These are phyloP conservation scores for Tadarida brasiliensis DNA, from an alignment of 2,797 vertebrate genomes.

Conservation along the genomic window DNA sequence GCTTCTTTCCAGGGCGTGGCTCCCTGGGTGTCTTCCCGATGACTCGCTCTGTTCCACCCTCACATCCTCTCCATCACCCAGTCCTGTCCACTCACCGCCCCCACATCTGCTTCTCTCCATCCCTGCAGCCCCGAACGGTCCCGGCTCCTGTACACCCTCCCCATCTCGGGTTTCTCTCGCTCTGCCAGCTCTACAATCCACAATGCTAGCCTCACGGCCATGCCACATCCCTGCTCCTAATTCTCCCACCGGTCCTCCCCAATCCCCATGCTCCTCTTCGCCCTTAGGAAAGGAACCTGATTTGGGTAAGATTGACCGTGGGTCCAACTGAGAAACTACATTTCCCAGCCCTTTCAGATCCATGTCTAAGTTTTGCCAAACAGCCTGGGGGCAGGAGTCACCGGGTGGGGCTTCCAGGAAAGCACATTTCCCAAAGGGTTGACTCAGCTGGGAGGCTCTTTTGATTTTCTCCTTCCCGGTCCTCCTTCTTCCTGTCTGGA, in stretches of 20 bases:
- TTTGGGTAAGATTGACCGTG: neutral
- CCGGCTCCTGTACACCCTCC: neutral
- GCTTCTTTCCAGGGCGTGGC: neutral
- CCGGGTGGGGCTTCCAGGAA: neutral
- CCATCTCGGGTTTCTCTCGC: neutral
- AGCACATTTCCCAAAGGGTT: neutral
- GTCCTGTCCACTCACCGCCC: neutral
- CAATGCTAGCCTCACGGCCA: neutral
- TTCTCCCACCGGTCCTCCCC: neutral
- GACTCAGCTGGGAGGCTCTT: neutral
- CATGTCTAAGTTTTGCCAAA: neutral
- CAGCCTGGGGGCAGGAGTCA: neutral
- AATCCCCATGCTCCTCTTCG: neutral
- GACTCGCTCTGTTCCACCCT: neutral
- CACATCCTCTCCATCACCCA: neutral
- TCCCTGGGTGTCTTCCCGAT: accelerated
- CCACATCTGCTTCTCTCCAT: neutral
- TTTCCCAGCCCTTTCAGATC: neutral
- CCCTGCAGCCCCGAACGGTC: accelerated
- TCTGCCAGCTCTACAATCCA: neutral
- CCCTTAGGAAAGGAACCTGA: neutral
- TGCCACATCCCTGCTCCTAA: neutral
- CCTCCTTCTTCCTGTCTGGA: neutral
- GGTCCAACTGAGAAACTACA: neutral
- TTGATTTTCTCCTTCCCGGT: neutral